phyloP scores from a whole-genome alignment of 2,888 invertebrate genomes.

The Cataglyphis albicans region DNA sequence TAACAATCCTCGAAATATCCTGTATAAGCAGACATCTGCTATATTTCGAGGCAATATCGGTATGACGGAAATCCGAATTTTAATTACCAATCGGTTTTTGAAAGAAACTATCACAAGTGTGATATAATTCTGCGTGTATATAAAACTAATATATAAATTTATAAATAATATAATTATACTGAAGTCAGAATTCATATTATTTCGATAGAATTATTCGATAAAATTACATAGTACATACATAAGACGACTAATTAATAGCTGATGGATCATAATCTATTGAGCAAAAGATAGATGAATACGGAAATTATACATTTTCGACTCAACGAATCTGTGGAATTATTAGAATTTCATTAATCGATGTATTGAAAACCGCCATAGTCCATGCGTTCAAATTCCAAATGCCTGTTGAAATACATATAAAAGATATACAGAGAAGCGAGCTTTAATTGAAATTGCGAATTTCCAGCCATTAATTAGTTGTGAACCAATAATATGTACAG shows the following conservation, averaged over 20 bases:
- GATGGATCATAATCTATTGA: not conserved
- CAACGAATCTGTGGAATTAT: slow-evolving; percentile 25
- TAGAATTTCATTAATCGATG: slow-evolving; percentile 45
- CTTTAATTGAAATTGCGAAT: slow-evolving; percentile 58
- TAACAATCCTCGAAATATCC: slow-evolving; percentile 74
- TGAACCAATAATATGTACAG: slow-evolving; percentile 57
- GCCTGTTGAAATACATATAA: slow-evolving; percentile 41
- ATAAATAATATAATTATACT: not conserved
- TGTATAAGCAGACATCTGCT: slow-evolving; percentile 70
- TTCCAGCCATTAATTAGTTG: slow-evolving; percentile 71
- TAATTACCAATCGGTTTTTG: not conserved
- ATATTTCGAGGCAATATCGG: slow-evolving; percentile 56
- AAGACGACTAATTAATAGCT: not conserved
- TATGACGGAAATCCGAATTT: slow-evolving; percentile 22
- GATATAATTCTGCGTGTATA: not conserved
- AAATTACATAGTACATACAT: not conserved
- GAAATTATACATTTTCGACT: slow-evolving; percentile 34
- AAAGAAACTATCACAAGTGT: not conserved
- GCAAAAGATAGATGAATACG: not conserved
- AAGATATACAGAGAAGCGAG: slow-evolving; percentile 19
- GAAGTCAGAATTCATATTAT: slow-evolving; percentile 10
- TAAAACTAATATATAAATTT: not conserved
- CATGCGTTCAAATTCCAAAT: slow-evolving; percentile 28
- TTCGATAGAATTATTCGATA: not conserved
- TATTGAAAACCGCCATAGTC: slow-evolving; percentile 33